Conservation (phyloP, 37 sponge, comb jelly and placozoan genomes). For the Chondrilla cf. caribensis region DNA sequence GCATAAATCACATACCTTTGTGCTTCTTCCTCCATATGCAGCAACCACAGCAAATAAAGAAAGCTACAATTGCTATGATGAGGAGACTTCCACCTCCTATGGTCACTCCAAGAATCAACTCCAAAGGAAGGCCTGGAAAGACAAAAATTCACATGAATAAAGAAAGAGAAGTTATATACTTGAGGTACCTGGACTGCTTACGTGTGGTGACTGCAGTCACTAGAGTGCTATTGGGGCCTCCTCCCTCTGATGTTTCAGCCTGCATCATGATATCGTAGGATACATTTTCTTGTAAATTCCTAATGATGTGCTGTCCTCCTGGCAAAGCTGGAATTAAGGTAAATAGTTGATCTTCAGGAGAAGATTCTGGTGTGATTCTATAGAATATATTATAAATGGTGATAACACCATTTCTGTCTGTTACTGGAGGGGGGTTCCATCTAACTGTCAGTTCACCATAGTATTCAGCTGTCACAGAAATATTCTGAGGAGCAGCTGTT, state of each 20-base stretch:
- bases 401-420: conserved; percentile 54
- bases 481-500: conserved; percentile 37
- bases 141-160: neutral
- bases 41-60: neutral
- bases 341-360: neutral
- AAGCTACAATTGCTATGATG: neutral
- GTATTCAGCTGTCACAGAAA: conserved; percentile 3
- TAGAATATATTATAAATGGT: conserved; percentile 43
- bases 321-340: neutral
- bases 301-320: neutral
- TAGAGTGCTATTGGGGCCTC: conserved; percentile 41
- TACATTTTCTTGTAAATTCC: conserved; percentile 11
- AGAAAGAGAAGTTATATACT: neutral
- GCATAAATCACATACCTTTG: neutral
- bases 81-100: neutral
- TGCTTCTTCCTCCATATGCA: neutral
- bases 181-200: neutral
- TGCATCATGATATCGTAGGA: conserved; percentile 42
- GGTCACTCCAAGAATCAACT: neutral
- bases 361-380: neutral
- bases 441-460: neutral
- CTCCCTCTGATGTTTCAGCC: conserved; percentile 44
- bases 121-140: conserved; percentile 16
- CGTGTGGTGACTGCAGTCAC: neutral
- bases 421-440: neutral